Percentiles rank a stretch among this genome's conserved stretches.
phyloP scores from a whole-genome alignment of 2,888 invertebrate genomes.

The Hydraecia micacea region DNA sequence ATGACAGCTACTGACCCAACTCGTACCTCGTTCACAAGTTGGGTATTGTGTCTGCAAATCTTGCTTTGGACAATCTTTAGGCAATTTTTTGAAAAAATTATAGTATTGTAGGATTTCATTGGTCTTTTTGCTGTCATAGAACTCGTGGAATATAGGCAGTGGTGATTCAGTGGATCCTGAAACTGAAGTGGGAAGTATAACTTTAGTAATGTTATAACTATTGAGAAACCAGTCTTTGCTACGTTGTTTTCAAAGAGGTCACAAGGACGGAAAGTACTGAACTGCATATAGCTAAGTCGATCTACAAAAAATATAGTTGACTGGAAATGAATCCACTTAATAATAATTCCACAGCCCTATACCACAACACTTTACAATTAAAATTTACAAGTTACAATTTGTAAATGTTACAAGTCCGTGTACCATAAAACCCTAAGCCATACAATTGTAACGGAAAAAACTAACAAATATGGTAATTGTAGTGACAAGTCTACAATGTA shows the following conservation, averaged over 20 bases:
- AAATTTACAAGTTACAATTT: no score
- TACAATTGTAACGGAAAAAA: no score
- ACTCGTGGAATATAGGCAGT: neutral
- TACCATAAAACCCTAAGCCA: no score
- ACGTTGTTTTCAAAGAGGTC: neutral
- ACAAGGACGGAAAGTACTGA: neutral
- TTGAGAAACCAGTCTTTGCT: neutral
- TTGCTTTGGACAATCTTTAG: constrained; percentile 33
- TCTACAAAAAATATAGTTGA: neutral
- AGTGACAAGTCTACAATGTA: no score
- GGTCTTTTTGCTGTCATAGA: constrained; percentile 15
- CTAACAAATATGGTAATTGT: no score
- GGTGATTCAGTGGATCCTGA: constrained; percentile 3
- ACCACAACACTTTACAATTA: no score
- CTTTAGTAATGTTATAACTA: neutral
- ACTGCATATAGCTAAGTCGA: neutral
- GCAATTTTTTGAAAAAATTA: constrained; percentile 10
- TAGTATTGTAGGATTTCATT: constrained; percentile 13
- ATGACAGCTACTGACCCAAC: constrained; percentile 49
- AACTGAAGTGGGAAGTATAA: neutral
- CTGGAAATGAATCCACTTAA: neutral
- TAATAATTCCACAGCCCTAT: no score
- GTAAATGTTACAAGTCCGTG: no score
- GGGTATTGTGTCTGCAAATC: neutral
- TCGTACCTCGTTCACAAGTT: constrained; percentile 46